Evolutionary conservation across 1,140 invertebrate genomes (phyloP).

Genomic region (Calliopsis andreniformis): DNA sequence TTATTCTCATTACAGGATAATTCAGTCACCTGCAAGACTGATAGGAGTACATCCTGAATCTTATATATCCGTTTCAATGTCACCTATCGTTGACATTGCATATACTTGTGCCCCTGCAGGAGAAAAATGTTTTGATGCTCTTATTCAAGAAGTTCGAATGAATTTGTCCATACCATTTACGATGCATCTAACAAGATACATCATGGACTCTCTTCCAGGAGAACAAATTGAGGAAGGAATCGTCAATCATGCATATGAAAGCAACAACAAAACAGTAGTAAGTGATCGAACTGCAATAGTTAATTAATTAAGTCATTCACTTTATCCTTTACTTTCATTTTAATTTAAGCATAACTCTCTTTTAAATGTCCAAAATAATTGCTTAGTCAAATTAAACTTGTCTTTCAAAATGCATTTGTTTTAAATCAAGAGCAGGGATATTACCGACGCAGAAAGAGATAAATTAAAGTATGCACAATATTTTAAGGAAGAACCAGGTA

Average conservation of each 20-base stretch:
- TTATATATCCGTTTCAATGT: constrained; percentile 85
- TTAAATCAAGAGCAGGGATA: constrained; percentile 62
- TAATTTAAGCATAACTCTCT: not conserved
- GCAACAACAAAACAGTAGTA: constrained; percentile 75
- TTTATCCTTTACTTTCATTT: constrained; percentile 5
- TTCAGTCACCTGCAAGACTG: constrained; percentile 85
- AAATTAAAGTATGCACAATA: constrained; percentile 58
- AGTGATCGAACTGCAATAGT: constrained; percentile 35
- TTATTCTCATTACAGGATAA: constrained; percentile 82
- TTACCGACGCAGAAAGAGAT: constrained; percentile 44
- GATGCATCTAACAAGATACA: constrained; percentile 85
- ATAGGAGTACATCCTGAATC: constrained; percentile 82
- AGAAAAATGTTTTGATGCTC: constrained; percentile 85
- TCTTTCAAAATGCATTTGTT: constrained; percentile 29
- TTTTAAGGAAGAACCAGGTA: constrained; percentile 67
- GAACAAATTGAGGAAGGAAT: constrained; percentile 84
- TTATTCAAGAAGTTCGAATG: constrained; percentile 87
- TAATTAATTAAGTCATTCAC: no score
- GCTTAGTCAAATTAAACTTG: constrained; percentile 22
- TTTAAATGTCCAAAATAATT: not conserved
- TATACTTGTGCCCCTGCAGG: constrained; percentile 85
- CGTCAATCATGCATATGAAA: constrained; percentile 86
- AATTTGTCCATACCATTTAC: constrained; percentile 89
- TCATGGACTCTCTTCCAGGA: constrained; percentile 86
- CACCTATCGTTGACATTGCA: constrained; percentile 86